phyloP scores from a whole-genome alignment of 1,140 invertebrate genomes.

The Cydia pomonella region DNA sequence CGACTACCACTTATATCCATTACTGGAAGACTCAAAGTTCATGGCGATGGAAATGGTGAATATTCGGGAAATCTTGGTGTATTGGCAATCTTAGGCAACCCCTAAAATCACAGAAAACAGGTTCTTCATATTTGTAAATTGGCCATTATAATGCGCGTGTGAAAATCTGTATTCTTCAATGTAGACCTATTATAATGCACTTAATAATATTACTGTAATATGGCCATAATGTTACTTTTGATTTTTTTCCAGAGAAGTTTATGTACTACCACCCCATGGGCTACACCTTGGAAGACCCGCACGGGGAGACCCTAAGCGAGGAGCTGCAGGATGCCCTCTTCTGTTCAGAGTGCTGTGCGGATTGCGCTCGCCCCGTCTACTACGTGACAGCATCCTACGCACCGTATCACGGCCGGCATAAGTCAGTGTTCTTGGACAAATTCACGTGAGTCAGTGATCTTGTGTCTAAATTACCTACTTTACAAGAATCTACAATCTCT shows the following conservation, averaged over 20 bases:
- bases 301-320: constrained; percentile 40
- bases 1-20: no score
- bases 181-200: no score
- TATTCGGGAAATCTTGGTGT: no score
- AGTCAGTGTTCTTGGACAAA: constrained; percentile 37
- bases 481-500: no score
- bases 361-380: constrained; percentile 46
- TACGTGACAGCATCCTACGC: constrained; percentile 31
- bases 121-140: no score
- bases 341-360: constrained; percentile 47
- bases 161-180: no score
- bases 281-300: background rate
- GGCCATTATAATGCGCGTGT: no score
- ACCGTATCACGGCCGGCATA: background rate
- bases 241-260: constrained; percentile 46
- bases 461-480: background rate
- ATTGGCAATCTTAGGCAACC: no score
- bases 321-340: constrained; percentile 46
- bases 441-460: constrained; percentile 39
- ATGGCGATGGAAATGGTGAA: no score
- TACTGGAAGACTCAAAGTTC: no score
- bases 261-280: constrained; percentile 45
- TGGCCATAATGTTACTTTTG: background rate
- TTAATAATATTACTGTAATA: no score
- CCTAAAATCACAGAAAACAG: no score